These are phyloP conservation scores for Zosterops hypoxanthus DNA, from an alignment of 2,113 vertebrate species.

Conservation along the genomic window DNA sequence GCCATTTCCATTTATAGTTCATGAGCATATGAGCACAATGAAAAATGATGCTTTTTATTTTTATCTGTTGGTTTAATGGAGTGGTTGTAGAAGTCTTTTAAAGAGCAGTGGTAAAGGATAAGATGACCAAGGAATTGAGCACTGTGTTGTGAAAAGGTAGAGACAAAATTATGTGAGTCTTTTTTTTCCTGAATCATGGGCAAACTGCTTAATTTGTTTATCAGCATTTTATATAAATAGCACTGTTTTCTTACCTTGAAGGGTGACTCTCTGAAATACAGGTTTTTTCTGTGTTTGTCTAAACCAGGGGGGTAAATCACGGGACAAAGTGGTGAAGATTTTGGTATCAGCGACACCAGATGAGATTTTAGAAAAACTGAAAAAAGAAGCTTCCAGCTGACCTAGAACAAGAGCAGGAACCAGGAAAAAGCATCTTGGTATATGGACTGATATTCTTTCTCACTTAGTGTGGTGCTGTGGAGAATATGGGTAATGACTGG, in stretches of 20 bases:
- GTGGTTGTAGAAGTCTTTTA: neutral
- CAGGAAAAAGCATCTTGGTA: neutral
- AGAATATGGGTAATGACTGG: neutral
- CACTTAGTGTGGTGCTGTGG: neutral
- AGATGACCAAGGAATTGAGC: neutral
- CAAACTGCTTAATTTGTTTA: neutral
- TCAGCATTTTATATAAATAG: neutral
- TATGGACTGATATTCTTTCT: neutral
- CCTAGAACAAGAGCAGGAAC: constrained; percentile 24
- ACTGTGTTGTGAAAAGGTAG: neutral
- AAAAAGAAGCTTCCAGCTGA: constrained; percentile 76
- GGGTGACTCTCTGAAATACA: neutral
- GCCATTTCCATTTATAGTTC: neutral
- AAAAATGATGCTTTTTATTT: neutral
- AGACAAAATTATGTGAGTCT: neutral
- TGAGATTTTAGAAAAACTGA: constrained; percentile 84
- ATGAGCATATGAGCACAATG: neutral
- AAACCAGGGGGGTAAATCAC: constrained; percentile 87
- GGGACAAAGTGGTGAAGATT: constrained; percentile 89
- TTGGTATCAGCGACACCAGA: constrained; percentile 79
- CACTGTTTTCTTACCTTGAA: neutral
- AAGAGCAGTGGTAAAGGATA: neutral
- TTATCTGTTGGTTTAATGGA: neutral
- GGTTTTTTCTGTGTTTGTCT: neutral
- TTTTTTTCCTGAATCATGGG: neutral